Evolutionary conservation across 2,113 vertebrate genomes (phyloP).

Genomic region (Gavia stellata): DNA sequence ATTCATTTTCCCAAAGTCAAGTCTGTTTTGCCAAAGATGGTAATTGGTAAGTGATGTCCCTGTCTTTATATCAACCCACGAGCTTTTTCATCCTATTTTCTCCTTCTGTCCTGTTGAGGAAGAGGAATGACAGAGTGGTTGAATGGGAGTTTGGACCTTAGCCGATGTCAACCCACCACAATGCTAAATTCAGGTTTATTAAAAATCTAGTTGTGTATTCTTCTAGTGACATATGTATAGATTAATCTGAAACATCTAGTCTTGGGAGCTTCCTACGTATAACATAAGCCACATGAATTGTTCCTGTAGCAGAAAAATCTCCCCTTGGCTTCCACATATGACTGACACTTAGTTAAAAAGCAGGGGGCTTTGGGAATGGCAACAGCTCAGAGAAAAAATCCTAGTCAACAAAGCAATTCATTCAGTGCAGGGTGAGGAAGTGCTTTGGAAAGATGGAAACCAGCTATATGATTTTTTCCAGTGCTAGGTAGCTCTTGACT

Average conservation of each 20-base stretch:
- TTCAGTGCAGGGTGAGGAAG: background rate
- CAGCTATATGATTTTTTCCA: background rate
- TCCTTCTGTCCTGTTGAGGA: background rate
- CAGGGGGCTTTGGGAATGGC: rapidly evolving
- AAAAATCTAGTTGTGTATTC: background rate
- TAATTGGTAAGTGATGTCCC: background rate
- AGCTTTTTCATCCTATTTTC: background rate
- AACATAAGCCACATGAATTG: background rate
- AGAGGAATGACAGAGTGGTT: background rate
- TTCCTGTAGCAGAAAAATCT: background rate
- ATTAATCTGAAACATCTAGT: background rate
- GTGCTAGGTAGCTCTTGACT: background rate
- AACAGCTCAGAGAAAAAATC: background rate
- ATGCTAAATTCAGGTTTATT: background rate
- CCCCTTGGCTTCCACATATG: background rate
- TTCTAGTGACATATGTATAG: background rate
- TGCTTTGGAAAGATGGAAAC: background rate
- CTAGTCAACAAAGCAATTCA: background rate
- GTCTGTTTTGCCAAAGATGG: background rate
- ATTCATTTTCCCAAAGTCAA: background rate
- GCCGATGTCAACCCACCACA: background rate
- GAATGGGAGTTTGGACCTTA: background rate
- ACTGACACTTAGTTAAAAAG: background rate
- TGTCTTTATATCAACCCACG: background rate
- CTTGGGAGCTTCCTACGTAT: background rate